Conservation (phyloP, 2,888 invertebrate genomes). For the Ceraclea dissimilis region DNA sequence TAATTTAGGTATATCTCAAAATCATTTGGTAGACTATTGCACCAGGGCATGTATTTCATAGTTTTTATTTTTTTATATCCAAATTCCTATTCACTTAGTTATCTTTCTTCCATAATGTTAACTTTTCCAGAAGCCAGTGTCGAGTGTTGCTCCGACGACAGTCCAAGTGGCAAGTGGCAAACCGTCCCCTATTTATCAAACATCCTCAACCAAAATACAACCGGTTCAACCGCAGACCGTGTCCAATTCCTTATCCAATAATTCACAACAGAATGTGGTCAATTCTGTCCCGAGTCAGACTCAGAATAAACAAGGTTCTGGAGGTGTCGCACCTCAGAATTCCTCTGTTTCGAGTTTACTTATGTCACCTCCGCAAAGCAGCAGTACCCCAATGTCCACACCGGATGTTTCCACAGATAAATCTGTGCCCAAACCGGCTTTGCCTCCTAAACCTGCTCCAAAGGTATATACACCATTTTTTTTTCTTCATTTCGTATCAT, state of each 20-base stretch:
- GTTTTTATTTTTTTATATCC: not conserved
- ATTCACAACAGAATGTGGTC: constrained; percentile 27
- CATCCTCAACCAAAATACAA: constrained; percentile 73
- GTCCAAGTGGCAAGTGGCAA: constrained; percentile 56
- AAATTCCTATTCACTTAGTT: not conserved
- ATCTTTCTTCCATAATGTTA: not conserved
- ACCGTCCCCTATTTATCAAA: constrained; percentile 71
- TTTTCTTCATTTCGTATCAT: not conserved
- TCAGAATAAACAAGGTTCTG: constrained; percentile 33
- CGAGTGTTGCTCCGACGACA: constrained; percentile 77
- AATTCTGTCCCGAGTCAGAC: constrained; percentile 35
- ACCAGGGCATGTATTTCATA: no score
- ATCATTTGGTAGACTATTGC: no score
- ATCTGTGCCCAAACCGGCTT: constrained; percentile 59
- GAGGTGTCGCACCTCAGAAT: constrained; percentile 32
- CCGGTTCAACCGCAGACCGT: constrained; percentile 73
- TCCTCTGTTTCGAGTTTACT: constrained; percentile 40
- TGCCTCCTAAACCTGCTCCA: constrained; percentile 77
- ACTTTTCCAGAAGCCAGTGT: constrained; percentile 71
- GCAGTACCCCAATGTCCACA: constrained; percentile 51
- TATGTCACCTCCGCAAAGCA: constrained; percentile 54
- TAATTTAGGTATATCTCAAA: no score
- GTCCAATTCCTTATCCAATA: constrained; percentile 28
- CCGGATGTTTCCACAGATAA: constrained; percentile 49
- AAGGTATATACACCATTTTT: constrained; percentile 35